Base-by-base conservation (phyloP, 2,113 vertebrate species). In the Pelmatolapia mariae region DNA sequence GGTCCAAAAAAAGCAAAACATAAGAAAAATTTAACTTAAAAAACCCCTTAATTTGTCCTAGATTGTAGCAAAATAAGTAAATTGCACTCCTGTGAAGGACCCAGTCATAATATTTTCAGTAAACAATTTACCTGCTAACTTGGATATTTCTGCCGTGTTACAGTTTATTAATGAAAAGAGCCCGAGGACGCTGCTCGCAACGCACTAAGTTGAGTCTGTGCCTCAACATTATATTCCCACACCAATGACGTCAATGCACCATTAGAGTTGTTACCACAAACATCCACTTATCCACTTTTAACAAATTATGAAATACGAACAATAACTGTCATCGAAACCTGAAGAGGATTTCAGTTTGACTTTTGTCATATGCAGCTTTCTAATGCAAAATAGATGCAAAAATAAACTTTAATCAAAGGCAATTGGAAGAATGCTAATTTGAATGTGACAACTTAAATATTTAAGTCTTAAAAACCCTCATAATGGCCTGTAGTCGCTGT, bases 321-420 rank as follows among this genome's bases (percentile, higher is more conserved):
- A 47, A 29, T 73, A 57, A 4, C 52, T 78, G 12, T 36, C 38
- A 79, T 36, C 1, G 3, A 33, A 83, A 57, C 15, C 6, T 2
- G 1, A 43, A 26, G 24, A 54, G 61, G 2, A 36, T 61, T 52
- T 76, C 12, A 66, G 59, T 59, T 22, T 76, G 66, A 16, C 11
- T 50, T 63, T 11, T 40, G 52, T 57, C 56, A 45, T 15, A 61
- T 24, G 29, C 33, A 7, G 19, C 18, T 61, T 50, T 24, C 19
- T 10, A 15, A 66, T 83, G 86, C 8, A 71, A 71, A 57, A 56
- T 4, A 66, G 24, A 53, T 43, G 43, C 38, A 73, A 66, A 83
- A 68, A 54, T 66, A 11, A 40, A 22, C 36, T 13, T 40, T 6
- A 61, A 43, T 63, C n/a, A 40, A 24, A 11, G 6, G 4, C 12